A percentile compares a stretch with the other conserved stretches of the same genome.
phyloP scores from a whole-genome alignment of 2,113 vertebrate species.

The Girardinichthys multiradiatus region DNA sequence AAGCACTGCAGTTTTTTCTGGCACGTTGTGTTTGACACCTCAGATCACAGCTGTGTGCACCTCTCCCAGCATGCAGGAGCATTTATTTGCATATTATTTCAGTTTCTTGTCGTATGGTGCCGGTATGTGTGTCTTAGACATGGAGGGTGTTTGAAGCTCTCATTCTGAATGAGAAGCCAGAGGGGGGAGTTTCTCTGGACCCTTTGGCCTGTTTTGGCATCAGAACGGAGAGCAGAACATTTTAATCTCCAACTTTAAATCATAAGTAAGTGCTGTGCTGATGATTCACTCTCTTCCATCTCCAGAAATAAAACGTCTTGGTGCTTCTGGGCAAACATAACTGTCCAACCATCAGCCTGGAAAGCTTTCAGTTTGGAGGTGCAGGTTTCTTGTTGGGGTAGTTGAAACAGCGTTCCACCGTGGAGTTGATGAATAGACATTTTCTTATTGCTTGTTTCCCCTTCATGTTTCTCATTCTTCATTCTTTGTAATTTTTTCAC shows the following conservation, averaged over 20 bases:
- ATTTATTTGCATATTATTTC: constrained; percentile 13
- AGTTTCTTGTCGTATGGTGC: neutral
- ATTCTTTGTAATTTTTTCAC: too few species aligned
- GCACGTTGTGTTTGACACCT: constrained; percentile 42
- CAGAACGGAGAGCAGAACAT: constrained; percentile 15
- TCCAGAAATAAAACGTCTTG: neutral
- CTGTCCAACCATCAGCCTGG: neutral
- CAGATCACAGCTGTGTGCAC: constrained; percentile 53
- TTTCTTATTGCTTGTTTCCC: neutral
- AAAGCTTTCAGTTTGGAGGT: too few species aligned
- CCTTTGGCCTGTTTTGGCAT: too few species aligned
- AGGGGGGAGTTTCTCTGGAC: constrained; percentile 27
- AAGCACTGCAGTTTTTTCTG: constrained; percentile 62
- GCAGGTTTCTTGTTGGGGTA: neutral
- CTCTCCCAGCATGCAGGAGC: constrained; percentile 30
- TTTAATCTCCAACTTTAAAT: constrained; percentile 44
- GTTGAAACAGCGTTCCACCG: neutral
- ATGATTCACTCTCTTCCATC: constrained; percentile 15
- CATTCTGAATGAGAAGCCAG: constrained; percentile 31
- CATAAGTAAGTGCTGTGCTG: constrained; percentile 30
- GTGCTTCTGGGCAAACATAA: constrained; percentile 13
- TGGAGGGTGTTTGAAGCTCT: constrained; percentile 13
- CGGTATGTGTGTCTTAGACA: neutral
- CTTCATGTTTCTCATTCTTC: neutral
- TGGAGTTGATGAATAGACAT: neutral